phyloP scores from a whole-genome alignment of 2,888 invertebrate species.

The Argyra leucocephala region DNA sequence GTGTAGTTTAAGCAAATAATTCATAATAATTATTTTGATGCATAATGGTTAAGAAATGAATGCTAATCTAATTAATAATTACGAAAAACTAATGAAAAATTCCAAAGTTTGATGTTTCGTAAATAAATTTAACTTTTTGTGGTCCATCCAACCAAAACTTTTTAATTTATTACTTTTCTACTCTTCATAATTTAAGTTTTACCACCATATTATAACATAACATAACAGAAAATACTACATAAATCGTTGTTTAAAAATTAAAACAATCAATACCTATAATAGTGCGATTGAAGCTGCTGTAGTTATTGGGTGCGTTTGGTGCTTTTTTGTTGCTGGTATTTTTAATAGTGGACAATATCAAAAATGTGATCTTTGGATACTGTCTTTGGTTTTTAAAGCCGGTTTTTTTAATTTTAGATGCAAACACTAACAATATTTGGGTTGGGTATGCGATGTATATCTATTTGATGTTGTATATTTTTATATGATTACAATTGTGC shows the following conservation, averaged over 20 bases:
- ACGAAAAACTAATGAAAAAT: no score
- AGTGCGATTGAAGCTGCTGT: constrained; percentile 61
- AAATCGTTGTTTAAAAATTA: background rate
- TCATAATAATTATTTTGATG: no score
- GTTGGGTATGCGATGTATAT: constrained; percentile 57
- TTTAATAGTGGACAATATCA: constrained; percentile 43
- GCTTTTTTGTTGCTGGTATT: constrained; percentile 46
- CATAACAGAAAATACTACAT: background rate
- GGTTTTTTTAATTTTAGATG: constrained; percentile 44
- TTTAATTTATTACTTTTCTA: no score
- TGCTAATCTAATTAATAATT: no score
- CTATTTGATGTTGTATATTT: constrained; percentile 58
- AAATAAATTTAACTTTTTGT: no score
- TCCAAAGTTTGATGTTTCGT: no score
- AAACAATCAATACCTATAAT: constrained; percentile 45
- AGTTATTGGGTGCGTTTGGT: constrained; percentile 47
- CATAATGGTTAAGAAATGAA: no score
- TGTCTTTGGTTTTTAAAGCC: constrained; percentile 45
- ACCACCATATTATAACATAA: no score
- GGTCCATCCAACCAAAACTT: no score
- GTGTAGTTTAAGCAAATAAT: no score
- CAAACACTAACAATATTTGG: constrained; percentile 47
- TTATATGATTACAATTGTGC: constrained; percentile 62
- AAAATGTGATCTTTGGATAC: constrained; percentile 43
- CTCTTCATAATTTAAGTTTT: no score